These are phyloP conservation scores for Sycophila texana DNA, from an alignment of 2,888 invertebrate species.

Conservation along the genomic window DNA sequence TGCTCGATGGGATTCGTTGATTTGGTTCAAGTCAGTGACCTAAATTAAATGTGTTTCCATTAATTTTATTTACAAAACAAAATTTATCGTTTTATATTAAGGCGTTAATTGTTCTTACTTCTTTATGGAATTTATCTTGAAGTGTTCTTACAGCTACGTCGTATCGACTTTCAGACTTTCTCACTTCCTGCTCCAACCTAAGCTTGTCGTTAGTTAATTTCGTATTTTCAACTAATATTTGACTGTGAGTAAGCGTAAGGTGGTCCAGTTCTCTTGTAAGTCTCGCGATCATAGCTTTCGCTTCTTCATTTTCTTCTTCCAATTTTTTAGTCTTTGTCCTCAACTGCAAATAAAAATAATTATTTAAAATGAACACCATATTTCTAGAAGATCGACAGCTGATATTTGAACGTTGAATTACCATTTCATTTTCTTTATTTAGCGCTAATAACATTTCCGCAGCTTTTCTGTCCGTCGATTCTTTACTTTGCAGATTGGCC, in stretches of 20 bases:
- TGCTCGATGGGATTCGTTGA: constrained; percentile 75
- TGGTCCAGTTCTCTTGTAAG: constrained; percentile 84
- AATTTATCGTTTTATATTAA: constrained; percentile 19
- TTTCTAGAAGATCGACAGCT: no score
- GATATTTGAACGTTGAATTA: constrained; percentile 44
- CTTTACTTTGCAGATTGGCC: constrained; percentile 68
- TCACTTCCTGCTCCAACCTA: constrained; percentile 81
- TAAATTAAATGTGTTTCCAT: constrained; percentile 49
- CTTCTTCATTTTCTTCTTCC: constrained; percentile 70
- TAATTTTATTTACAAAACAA: neutral
- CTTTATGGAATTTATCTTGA: constrained; percentile 72
- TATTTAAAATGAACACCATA: no score
- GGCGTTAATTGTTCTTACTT: constrained; percentile 60
- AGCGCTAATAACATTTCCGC: constrained; percentile 66
- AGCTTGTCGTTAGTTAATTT: constrained; percentile 84
- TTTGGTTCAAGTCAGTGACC: constrained; percentile 76
- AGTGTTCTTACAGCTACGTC: constrained; percentile 67
- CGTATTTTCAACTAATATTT: constrained; percentile 84
- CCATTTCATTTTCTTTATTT: constrained; percentile 70
- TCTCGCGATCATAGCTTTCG: constrained; percentile 78
- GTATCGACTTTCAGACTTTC: constrained; percentile 74
- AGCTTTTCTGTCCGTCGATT: constrained; percentile 67
- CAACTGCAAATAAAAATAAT: constrained; percentile 32
- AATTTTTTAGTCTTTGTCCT: constrained; percentile 66
- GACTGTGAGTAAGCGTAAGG: constrained; percentile 84